These are phyloP conservation scores for Oscheius sp. DNA, from an alignment of 2,888 invertebrate genomes.

Conservation along the genomic window DNA sequence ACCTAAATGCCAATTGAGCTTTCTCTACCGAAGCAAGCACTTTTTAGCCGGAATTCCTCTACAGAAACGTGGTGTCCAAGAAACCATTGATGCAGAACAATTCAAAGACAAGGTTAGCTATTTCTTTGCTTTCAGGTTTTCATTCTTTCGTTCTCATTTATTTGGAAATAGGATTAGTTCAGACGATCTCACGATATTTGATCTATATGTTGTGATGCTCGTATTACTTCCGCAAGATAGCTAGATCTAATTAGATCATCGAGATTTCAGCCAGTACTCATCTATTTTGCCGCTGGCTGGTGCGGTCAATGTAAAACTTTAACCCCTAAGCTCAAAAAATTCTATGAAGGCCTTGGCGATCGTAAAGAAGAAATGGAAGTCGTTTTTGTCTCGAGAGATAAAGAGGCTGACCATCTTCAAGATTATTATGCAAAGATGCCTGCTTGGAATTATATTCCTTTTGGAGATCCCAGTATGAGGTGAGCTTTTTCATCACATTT, in stretches of 20 bases:
- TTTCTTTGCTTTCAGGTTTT: background rate
- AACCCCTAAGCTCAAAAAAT: constrained; percentile 63
- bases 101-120: constrained; percentile 48
- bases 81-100: constrained; percentile 36
- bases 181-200: background rate
- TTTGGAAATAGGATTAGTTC: too few relatives aligned
- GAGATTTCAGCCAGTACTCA: constrained; percentile 47
- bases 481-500: constrained; percentile 28
- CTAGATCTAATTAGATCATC: background rate
- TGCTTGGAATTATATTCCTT: constrained; percentile 63
- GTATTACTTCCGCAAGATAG: background rate
- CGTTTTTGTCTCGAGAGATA: constrained; percentile 63
- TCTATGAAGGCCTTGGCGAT: constrained; percentile 56
- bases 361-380: constrained; percentile 47
- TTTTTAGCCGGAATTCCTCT: constrained; percentile 45
- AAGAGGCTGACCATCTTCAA: constrained; percentile 55
- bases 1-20: background rate
- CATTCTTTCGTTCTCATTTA: too few relatives aligned
- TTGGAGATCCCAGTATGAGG: constrained; percentile 57
- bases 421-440: constrained; percentile 65
- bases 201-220: background rate
- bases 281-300: constrained; percentile 67
- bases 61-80: constrained; percentile 46
- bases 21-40: constrained; percentile 31
- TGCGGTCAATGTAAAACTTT: constrained; percentile 51